Evolutionary conservation across 1,140 invertebrate species (phyloP).

Genomic region (Aphaenogaster floridana): DNA sequence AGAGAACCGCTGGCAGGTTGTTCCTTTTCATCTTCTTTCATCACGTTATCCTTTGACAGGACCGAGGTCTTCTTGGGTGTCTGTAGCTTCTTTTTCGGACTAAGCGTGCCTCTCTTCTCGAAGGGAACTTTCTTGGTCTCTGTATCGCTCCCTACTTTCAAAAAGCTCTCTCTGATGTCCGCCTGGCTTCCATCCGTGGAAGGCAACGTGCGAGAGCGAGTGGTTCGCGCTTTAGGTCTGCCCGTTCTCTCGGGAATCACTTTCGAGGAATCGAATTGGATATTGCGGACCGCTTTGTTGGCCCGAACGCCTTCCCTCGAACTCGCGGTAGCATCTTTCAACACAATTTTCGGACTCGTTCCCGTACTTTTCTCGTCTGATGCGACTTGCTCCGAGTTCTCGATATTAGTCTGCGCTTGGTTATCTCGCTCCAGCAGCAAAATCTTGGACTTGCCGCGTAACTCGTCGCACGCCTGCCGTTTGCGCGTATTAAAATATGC

Average conservation of each 20-base stretch:
- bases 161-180: constrained; percentile 83
- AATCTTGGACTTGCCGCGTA: constrained; percentile 87
- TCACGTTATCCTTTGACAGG: neutral
- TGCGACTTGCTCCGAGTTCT: constrained; percentile 5
- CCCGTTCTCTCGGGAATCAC: constrained; percentile 63
- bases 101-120: constrained; percentile 82
- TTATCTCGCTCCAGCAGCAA: constrained; percentile 88
- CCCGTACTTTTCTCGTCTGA: constrained; percentile 51
- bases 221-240: constrained; percentile 46
- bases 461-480: constrained; percentile 89
- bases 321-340: constrained; percentile 1
- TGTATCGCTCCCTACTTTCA: constrained; percentile 77
- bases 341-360: constrained; percentile 41
- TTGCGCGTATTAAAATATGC: constrained; percentile 91
- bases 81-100: constrained; percentile 81
- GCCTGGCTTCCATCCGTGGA: constrained; percentile 76
- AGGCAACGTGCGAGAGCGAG: constrained; percentile 67
- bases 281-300: constrained; percentile 78
- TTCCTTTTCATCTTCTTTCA: constrained; percentile 36
- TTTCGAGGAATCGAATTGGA: constrained; percentile 81
- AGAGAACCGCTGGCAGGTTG: constrained; percentile 65
- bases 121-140: constrained; percentile 81
- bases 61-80: constrained; percentile 71
- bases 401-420: neutral
- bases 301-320: neutral